Evolutionary conservation across 1,140 invertebrate genomes (phyloP).

Genomic region (Ooceraea biroi): DNA sequence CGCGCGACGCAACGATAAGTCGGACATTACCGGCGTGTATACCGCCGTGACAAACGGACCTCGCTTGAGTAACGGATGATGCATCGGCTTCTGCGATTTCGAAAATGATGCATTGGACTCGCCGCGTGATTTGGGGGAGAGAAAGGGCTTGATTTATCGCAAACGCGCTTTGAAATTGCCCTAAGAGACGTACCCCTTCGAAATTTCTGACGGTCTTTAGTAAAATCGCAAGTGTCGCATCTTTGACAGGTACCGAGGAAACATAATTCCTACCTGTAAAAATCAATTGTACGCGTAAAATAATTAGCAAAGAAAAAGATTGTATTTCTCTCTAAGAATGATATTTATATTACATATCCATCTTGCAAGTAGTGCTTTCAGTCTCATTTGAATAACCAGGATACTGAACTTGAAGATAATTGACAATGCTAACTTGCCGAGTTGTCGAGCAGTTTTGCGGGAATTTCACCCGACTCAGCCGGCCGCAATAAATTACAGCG

Average conservation of each 20-base stretch:
- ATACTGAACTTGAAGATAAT: neutral
- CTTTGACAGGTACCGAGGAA: neutral
- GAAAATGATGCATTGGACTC: conserved; percentile 57
- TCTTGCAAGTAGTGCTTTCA: no score
- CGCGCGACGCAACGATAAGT: conserved; percentile 68
- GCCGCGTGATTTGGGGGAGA: conserved; percentile 40
- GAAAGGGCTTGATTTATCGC: conserved; percentile 48
- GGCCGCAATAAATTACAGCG: neutral
- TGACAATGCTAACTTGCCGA: neutral
- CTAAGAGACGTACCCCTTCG: neutral
- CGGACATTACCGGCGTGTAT: conserved; percentile 55
- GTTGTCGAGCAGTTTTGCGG: conserved; percentile 1
- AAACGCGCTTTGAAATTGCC: neutral
- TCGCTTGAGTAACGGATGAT: conserved; percentile 56
- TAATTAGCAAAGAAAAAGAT: neutral
- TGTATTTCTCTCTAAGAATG: neutral
- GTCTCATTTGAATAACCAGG: neutral
- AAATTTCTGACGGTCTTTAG: neutral
- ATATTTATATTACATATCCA: no score
- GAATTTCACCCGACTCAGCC: no score
- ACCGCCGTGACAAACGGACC: conserved; percentile 58
- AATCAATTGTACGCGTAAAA: neutral
- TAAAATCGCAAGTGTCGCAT: neutral
- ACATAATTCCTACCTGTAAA: neutral
- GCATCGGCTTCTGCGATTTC: conserved; percentile 47